These are phyloP conservation scores for Columba livia DNA, from an alignment of 2,113 vertebrate genomes.

Conservation along the genomic window DNA sequence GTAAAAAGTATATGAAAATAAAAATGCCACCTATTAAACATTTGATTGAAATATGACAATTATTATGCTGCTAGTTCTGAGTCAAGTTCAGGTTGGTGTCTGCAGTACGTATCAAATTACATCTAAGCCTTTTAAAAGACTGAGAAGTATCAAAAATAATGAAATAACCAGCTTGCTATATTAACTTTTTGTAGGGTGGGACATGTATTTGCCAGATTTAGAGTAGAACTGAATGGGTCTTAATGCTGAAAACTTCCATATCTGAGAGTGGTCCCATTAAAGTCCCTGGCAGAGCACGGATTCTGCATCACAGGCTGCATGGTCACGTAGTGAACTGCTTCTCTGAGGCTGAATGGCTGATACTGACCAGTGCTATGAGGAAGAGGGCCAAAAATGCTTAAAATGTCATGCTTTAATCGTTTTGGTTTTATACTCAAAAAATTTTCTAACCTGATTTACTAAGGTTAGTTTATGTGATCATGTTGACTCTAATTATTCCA, in stretches of 20 bases:
- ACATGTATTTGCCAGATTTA: not conserved
- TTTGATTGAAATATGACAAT: not conserved
- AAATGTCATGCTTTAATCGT: not conserved
- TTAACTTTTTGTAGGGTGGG: not conserved
- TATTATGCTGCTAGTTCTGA: not conserved
- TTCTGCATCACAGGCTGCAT: not conserved
- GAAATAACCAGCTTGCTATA: not conserved
- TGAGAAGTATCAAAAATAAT: not conserved
- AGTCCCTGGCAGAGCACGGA: not conserved
- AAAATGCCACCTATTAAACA: not conserved
- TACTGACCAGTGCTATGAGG: not conserved
- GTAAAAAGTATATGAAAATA: not conserved
- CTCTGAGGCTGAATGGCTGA: not conserved
- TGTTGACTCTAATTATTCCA: not conserved
- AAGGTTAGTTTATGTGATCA: not conserved
- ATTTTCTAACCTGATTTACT: conserved; percentile 8
- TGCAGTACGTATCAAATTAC: not conserved
- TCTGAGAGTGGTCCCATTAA: not conserved
- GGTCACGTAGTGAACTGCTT: not conserved
- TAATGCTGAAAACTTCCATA: not conserved
- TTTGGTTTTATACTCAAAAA: not conserved
- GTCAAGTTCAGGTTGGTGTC: not conserved
- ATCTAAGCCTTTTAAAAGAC: not conserved
- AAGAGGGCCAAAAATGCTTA: not conserved
- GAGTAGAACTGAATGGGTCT: not conserved